These are phyloP conservation scores for Sarcoramphus papa DNA, from an alignment of 2,797 vertebrate genomes.

Conservation along the genomic window DNA sequence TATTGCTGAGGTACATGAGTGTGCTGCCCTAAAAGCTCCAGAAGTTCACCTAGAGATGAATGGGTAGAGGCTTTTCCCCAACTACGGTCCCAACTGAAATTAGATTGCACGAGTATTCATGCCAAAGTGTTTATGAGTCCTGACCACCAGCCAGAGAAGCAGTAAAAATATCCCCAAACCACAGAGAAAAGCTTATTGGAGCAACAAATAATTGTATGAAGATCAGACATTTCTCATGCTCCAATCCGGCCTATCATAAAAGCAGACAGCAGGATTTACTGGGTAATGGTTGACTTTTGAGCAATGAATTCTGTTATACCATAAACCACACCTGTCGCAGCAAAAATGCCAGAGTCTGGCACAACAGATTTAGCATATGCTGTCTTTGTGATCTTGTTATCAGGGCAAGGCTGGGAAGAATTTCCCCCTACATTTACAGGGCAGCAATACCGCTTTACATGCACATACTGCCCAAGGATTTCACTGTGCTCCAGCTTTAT, in stretches of 20 bases:
- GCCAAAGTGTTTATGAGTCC: neutral
- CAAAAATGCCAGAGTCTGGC: neutral
- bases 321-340: neutral
- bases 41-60: neutral
- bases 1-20: neutral
- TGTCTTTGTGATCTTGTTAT: neutral
- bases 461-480: neutral
- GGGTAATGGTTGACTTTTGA: neutral
- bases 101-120: neutral
- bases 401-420: neutral
- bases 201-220: neutral
- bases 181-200: neutral
- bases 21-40: neutral
- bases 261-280: constrained; percentile 14
- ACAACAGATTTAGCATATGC: neutral
- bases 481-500: neutral
- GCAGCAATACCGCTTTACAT: neutral
- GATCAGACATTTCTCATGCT: neutral
- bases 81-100: neutral
- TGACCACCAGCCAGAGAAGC: neutral
- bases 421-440: neutral
- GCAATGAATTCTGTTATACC: neutral
- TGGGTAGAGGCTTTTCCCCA: neutral
- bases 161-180: neutral
- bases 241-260: neutral